Conservation (phyloP, 35 echinoderm and acorn worm genomes). For the Ptychodera flava region DNA sequence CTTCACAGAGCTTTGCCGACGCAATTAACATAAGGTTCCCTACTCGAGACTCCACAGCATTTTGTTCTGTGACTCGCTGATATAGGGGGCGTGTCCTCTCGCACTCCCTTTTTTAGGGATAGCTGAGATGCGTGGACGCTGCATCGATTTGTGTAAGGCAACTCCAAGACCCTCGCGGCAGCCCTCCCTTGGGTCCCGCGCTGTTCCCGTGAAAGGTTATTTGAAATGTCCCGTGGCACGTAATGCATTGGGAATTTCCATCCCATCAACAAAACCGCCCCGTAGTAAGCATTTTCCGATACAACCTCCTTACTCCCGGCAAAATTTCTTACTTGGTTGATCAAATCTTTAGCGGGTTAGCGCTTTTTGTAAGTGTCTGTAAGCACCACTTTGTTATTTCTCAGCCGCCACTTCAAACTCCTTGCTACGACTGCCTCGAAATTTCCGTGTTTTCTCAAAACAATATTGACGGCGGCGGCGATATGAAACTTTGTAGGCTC, state of each 20-base stretch:
- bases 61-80: background rate
- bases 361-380: background rate
- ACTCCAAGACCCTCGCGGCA: no score
- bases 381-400: background rate
- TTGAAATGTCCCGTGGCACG: background rate
- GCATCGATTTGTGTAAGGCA: no score
- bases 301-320: no score
- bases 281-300: no score
- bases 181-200: no score
- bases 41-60: background rate
- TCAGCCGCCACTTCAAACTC: background rate
- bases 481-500: no score
- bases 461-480: no score
- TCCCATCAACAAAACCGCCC: background rate
- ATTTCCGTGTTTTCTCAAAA: no score
- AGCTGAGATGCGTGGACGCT: no score
- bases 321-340: background rate
- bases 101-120: no score
- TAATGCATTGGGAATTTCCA: background rate
- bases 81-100: background rate
- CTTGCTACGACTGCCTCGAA: no score
- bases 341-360: background rate
- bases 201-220: background rate
- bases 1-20: background rate
- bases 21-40: background rate